Conservation (phyloP, 2,113 vertebrate genomes). For the Oryzias celebensis region DNA sequence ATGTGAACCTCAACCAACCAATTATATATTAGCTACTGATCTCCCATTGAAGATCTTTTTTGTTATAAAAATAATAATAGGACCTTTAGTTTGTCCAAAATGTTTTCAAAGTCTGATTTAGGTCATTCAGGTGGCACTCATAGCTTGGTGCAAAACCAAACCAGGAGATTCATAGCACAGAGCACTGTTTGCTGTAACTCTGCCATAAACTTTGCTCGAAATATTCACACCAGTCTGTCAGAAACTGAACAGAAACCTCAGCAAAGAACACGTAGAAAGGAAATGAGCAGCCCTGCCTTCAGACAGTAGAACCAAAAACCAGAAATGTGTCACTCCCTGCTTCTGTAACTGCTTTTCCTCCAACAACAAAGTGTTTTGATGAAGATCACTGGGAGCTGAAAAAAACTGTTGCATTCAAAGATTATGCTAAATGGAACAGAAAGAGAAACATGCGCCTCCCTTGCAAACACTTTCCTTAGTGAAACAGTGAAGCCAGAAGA, state of each 20-base stretch:
- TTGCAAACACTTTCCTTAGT: neutral
- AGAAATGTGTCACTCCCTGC: constrained; percentile 15
- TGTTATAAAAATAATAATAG: too few relatives aligned
- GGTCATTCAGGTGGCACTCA: too few relatives aligned
- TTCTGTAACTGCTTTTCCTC: constrained; percentile 10
- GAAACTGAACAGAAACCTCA: constrained; percentile 28
- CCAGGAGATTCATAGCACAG: neutral
- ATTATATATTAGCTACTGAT: too few relatives aligned
- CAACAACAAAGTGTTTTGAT: constrained; percentile 7
- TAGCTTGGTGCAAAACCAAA: neutral
- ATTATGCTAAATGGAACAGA: constrained; percentile 20
- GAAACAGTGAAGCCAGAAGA: neutral
- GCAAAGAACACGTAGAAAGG: constrained; percentile 11
- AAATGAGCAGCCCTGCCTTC: constrained; percentile 9
- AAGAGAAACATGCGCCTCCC: neutral
- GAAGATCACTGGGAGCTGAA: constrained; percentile 31
- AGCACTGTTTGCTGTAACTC: neutral
- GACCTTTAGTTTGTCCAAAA: too few relatives aligned
- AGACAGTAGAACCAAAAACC: constrained; percentile 8
- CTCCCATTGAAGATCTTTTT: too few relatives aligned
- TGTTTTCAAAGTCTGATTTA: too few relatives aligned
- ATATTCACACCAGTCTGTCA: constrained; percentile 39
- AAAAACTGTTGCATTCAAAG: neutral
- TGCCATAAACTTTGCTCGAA: constrained; percentile 13
- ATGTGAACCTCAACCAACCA: too few relatives aligned